phyloP scores from a whole-genome alignment of 1,140 invertebrate genomes.

The Trypoxylus dichotomus region DNA sequence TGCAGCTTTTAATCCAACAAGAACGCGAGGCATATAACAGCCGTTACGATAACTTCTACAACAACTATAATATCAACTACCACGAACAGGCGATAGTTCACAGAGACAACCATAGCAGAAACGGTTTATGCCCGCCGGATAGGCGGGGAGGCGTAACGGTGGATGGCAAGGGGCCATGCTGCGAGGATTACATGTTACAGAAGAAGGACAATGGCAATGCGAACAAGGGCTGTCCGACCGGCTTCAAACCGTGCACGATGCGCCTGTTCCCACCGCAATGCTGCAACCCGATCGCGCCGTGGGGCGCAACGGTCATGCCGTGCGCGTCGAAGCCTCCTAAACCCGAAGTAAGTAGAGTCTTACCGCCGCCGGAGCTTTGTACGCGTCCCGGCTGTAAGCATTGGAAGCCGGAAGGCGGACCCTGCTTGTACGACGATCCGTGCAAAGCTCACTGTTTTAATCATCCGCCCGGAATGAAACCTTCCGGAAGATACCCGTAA shows the following conservation, averaged over 20 bases:
- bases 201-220: conserved; percentile 32
- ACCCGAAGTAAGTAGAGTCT: conserved; percentile 30
- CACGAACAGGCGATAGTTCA: conserved; percentile 34
- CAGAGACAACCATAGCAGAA: not conserved
- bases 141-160: conserved; percentile 10
- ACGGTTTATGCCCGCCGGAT: not conserved
- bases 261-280: conserved; percentile 41
- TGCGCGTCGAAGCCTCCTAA: conserved; percentile 45
- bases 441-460: conserved; percentile 50
- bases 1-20: not conserved
- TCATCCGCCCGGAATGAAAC: conserved; percentile 49
- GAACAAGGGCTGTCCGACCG: conserved; percentile 28
- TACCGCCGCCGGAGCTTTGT: conserved; percentile 39
- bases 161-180: conserved; percentile 44
- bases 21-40: conserved; percentile 6
- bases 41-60: conserved; percentile 47
- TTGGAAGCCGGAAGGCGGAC: conserved; percentile 46
- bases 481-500: conserved; percentile 36
- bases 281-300: conserved; percentile 44
- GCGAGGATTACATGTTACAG: conserved; percentile 35
- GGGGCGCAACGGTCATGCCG: conserved; percentile 44
- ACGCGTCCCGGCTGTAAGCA: conserved; percentile 48
- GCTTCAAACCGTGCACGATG: conserved; percentile 49
- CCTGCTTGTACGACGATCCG: conserved; percentile 48
- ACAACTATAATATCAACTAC: conserved; percentile 47